Percentiles rank a stretch among this genome's conserved stretches.
These are phyloP conservation scores for Sinodicranocentrus sp. DNA, from an alignment of 2,888 invertebrate species.

Conservation along the genomic window DNA sequence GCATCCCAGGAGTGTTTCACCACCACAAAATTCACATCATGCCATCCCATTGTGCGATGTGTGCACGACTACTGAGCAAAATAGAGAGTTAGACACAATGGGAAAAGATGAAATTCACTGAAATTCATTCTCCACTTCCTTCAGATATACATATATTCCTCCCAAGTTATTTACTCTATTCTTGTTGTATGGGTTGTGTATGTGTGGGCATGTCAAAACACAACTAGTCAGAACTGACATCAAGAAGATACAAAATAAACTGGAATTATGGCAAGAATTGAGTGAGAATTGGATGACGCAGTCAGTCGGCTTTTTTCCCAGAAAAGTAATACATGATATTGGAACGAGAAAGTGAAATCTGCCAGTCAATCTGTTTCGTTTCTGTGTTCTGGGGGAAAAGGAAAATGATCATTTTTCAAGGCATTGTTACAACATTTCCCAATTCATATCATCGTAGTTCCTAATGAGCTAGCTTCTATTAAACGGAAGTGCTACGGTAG, in stretches of 20 bases:
- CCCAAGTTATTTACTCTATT: not conserved
- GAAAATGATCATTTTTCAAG: too few relatives aligned
- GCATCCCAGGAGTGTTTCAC: constrained; percentile 46
- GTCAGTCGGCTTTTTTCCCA: constrained; percentile 28
- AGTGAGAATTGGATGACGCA: constrained; percentile 4
- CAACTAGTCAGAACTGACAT: not conserved
- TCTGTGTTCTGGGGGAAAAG: too few relatives aligned
- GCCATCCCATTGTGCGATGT: constrained; percentile 39
- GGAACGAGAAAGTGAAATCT: not conserved
- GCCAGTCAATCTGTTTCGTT: too few relatives aligned
- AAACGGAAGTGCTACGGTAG: too few relatives aligned
- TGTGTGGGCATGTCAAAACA: constrained; percentile 37
- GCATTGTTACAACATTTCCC: too few relatives aligned
- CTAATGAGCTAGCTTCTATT: too few relatives aligned
- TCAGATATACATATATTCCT: not conserved
- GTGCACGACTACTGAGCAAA: not conserved
- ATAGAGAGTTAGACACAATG: not conserved
- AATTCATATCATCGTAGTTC: too few relatives aligned
- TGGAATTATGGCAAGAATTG: constrained; percentile 8
- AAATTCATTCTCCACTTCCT: not conserved
- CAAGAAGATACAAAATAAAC: constrained; percentile 15
- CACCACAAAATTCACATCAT: constrained; percentile 64
- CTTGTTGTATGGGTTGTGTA: not conserved
- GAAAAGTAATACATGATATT: not conserved
- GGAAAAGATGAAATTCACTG: constrained; percentile 3